phyloP scores from a whole-genome alignment of 2,113 vertebrate species.

The Corythornis cristatus region DNA sequence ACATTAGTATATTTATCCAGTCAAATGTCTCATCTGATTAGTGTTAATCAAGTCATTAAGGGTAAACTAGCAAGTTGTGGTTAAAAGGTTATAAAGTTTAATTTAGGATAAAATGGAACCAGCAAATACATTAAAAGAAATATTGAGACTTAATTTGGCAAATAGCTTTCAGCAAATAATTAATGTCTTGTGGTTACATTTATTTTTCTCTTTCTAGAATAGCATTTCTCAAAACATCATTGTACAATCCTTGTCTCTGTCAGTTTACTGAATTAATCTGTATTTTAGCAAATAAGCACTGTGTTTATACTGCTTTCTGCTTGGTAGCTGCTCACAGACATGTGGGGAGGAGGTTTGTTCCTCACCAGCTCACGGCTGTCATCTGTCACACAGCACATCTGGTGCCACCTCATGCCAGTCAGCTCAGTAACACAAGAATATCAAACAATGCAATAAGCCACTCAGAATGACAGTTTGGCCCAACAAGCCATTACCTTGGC shows the following conservation, averaged over 20 bases:
- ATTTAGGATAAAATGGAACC: not conserved
- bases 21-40: not conserved
- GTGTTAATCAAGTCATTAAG: not conserved
- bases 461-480: not conserved
- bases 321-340: not conserved
- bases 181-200: not conserved
- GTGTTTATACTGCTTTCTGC: not conserved
- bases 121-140: not conserved
- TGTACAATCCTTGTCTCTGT: not conserved
- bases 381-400: not conserved
- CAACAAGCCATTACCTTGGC: not conserved
- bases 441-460: slow-evolving; percentile 38
- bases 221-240: not conserved
- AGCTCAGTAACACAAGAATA: slow-evolving; percentile 9
- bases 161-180: not conserved
- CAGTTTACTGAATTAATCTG: slow-evolving; percentile 1
- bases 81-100: not conserved
- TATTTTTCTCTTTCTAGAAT: not conserved
- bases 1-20: not conserved
- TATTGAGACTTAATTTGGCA: not conserved
- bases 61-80: not conserved
- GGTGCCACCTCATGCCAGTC: not conserved
- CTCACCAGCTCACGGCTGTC: not conserved
- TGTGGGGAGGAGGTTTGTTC: not conserved
- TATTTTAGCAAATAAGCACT: slow-evolving; percentile 11